Evolutionary conservation across 2,888 invertebrate genomes (phyloP), one percentile per base, ranked within the genome.

Genomic region (Cerastis leucographa): DNA sequence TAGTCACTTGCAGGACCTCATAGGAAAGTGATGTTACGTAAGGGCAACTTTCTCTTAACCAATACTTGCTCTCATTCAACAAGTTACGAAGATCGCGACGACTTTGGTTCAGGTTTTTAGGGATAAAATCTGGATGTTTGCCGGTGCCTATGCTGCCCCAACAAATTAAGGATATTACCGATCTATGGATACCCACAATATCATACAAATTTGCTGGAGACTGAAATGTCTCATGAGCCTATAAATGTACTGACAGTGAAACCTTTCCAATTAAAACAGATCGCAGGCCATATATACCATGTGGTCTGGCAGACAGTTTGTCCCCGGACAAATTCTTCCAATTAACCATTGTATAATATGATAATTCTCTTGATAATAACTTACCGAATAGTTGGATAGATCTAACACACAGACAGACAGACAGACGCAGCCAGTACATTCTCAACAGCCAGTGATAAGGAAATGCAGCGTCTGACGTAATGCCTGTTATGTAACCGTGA

Each of bases 391-490:
- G 9, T 66, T 51, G 8, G 8, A 29, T n/a, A 51, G 17, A 35
- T 46, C 17, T 17, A 2, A 22, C 42, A 12, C 4, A 64, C 80
- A 67, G 5, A 66, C 68, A 66, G 5, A 66, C 68, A 66, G 17
- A 70, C 46, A 9, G 29, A 62, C 66, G 22, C 9, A n/a, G 40
- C 2, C 25, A 17, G 25, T 35, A 46, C 29, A 35, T 67, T 49
- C 62, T 76, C 64, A 73, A 54, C 42, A 65, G 29, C 19, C 19
- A 25, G 62, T 59, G 70, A 73, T 56, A 64, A 76, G 82, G 83
- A 83, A 83, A 54, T 61, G 22, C 35, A 46, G 46, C 9, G 1
- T 8, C 59, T 73, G 76, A 72, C 69, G 72, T 49, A 85, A 83
- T n/a, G 7, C 14, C 59, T 19, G 65, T 75, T 71, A 66, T 22